Percentiles rank a stretch among this genome's conserved stretches.
Evolutionary conservation across 2,113 vertebrate species (phyloP).

Genomic region (Zingel zingel): DNA sequence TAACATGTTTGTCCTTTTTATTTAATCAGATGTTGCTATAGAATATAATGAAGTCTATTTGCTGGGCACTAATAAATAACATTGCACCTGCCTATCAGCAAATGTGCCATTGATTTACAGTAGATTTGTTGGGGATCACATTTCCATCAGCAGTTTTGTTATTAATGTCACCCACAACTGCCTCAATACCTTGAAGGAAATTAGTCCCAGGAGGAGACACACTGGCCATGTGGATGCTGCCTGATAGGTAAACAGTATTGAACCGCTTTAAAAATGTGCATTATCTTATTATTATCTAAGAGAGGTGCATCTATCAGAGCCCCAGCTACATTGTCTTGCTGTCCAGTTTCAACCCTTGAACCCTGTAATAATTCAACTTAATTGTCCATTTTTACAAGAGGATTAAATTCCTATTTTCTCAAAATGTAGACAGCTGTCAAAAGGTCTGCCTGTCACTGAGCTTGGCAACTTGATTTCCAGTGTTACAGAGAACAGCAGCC

Average conservation of each 20-base stretch:
- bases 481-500: neutral
- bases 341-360: neutral
- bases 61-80: neutral
- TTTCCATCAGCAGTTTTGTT: neutral
- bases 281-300: neutral
- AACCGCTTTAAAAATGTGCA: neutral
- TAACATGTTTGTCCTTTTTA: neutral
- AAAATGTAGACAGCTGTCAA: neutral
- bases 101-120: constrained; percentile 5
- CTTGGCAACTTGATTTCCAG: constrained; percentile 2
- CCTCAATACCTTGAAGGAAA: neutral
- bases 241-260: neutral
- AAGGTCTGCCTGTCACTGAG: neutral
- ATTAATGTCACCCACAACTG: constrained; percentile 1
- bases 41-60: neutral
- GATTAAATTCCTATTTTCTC: neutral
- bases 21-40: neutral
- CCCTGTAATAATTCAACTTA: neutral
- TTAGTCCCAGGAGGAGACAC: constrained; percentile 12
- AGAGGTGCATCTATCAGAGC: neutral
- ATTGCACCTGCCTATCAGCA: neutral
- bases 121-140: neutral
- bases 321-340: neutral
- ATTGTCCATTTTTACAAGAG: neutral
- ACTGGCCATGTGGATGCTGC: neutral